These are phyloP conservation scores for Zoanthus sociatus DNA, from an alignment of 92 coral and sea anemone species.

Conservation along the genomic window DNA sequence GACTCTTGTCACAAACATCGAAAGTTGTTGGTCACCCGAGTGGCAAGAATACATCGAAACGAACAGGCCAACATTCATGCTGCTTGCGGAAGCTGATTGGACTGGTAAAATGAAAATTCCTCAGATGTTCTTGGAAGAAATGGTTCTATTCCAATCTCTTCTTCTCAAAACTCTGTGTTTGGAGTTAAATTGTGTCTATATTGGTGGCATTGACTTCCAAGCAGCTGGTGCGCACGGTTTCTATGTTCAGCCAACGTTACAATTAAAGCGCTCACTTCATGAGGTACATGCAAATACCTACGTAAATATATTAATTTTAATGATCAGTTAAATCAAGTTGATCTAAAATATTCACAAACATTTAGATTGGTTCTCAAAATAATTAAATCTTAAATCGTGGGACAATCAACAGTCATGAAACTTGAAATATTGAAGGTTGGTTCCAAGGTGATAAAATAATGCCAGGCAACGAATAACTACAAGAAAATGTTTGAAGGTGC, in stretches of 20 bases:
- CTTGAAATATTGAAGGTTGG: no score
- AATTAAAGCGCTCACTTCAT: neutral
- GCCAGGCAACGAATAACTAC: no score
- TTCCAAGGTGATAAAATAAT: no score
- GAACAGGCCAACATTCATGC: slow-evolving; percentile 23
- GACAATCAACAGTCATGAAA: no score
- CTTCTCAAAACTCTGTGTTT: neutral
- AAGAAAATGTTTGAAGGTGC: no score
- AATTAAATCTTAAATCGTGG: no score
- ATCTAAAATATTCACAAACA: no score
- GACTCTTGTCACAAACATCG: slow-evolving; percentile 28
- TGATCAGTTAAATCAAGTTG: no score
- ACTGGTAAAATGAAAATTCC: neutral
- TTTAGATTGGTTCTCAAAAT: no score
- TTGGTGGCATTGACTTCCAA: slow-evolving; percentile 31
- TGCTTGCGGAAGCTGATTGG: slow-evolving; percentile 15
- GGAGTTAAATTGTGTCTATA: slow-evolving; percentile 32
- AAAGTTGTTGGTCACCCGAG: slow-evolving; percentile 27
- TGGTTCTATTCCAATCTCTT: slow-evolving; percentile 21
- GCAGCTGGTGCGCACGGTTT: slow-evolving; percentile 17
- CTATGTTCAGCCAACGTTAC: slow-evolving; percentile 1
- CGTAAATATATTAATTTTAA: no score
- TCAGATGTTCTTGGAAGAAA: neutral
- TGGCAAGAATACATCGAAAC: slow-evolving; percentile 30
- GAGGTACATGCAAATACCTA: neutral